These are phyloP conservation scores for Diadophis punctatus DNA, from an alignment of 2,113 vertebrate species.

Conservation along the genomic window DNA sequence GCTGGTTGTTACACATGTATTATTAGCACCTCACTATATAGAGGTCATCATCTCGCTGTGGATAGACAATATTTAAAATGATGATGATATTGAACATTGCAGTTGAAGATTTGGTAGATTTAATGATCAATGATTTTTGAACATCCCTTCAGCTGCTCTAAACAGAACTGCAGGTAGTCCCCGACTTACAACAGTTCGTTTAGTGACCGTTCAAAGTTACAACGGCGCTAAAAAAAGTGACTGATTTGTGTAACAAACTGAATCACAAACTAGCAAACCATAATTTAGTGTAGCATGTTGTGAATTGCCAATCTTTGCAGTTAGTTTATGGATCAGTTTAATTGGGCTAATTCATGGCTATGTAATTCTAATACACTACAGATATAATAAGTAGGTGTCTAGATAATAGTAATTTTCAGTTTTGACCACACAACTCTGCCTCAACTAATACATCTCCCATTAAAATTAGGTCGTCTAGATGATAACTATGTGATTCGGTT, in stretches of 20 bases:
- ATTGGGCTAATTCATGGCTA: background rate
- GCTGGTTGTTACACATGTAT: background rate
- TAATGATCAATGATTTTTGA: background rate
- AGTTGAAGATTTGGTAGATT: background rate
- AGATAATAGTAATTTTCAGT: background rate
- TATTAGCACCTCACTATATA: background rate
- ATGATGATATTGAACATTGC: too few relatives aligned
- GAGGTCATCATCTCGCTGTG: background rate
- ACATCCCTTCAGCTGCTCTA: background rate
- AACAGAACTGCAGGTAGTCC: background rate
- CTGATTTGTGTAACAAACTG: background rate
- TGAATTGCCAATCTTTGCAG: background rate
- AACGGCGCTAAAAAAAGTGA: background rate
- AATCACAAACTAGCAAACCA: background rate
- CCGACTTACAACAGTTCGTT: too few relatives aligned
- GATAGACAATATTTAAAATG: too few relatives aligned
- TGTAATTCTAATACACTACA: background rate
- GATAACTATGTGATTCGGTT: slow-evolving; percentile 74
- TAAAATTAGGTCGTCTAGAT: slow-evolving; percentile 72
- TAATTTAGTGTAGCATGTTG: background rate
- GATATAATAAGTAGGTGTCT: background rate
- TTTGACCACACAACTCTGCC: background rate
- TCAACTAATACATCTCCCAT: background rate
- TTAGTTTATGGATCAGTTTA: background rate
- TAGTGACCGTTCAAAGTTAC: too few relatives aligned